phyloP scores from a whole-genome alignment of 2,797 vertebrate genomes.

The Acanthurus lineatus region DNA sequence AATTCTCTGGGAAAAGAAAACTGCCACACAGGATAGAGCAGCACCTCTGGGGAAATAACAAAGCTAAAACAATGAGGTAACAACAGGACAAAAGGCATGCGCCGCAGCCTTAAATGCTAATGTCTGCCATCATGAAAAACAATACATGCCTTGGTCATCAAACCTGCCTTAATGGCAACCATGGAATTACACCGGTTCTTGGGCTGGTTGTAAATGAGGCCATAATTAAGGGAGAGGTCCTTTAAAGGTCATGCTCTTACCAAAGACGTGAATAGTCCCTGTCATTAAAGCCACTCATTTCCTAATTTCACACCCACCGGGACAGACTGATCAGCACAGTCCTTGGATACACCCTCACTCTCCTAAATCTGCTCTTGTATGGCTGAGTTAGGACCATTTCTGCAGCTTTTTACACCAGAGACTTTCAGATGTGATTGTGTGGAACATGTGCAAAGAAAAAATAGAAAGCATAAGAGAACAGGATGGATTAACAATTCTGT shows the following conservation, averaged over 20 bases:
- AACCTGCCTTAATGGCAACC: slow-evolving; percentile 38
- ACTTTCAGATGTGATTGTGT: not conserved
- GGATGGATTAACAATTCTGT: no score
- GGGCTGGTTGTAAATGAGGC: slow-evolving; percentile 61
- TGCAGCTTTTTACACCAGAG: not conserved
- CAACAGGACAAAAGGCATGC: slow-evolving; percentile 33
- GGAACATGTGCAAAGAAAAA: not conserved
- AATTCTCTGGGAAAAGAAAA: slow-evolving; percentile 19
- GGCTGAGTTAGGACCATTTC: not conserved
- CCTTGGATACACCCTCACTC: slow-evolving; percentile 7
- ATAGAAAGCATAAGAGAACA: not conserved
- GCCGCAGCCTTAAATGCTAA: slow-evolving; percentile 51
- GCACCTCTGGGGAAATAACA: not conserved
- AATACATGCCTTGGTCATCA: slow-evolving; percentile 44
- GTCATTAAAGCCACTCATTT: slow-evolving; percentile 68
- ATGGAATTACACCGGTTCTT: slow-evolving; percentile 32
- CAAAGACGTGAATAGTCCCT: slow-evolving; percentile 45
- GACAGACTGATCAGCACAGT: slow-evolving; percentile 18
- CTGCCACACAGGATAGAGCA: not conserved
- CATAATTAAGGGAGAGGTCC: slow-evolving; percentile 60
- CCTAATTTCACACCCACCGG: slow-evolving; percentile 41
- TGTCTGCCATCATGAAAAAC: slow-evolving; percentile 42
- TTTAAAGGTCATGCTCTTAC: slow-evolving; percentile 54
- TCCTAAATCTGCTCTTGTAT: not conserved
- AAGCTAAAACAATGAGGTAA: slow-evolving; percentile 33